Evolutionary conservation across 2,888 invertebrate species (phyloP).

Genomic region (Drosophila greeni): DNA sequence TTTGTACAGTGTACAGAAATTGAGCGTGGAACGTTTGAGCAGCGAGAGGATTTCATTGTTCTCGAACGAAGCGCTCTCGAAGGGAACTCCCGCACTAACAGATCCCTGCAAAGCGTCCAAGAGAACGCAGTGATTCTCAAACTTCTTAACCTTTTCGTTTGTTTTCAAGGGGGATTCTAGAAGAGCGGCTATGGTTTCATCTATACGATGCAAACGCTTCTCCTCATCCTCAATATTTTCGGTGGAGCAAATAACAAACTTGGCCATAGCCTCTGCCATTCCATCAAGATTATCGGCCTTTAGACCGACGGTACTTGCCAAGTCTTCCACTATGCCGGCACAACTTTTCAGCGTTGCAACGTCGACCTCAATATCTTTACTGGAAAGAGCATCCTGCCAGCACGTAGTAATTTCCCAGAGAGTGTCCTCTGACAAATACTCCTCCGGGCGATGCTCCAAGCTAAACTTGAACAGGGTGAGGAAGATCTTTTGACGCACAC

Average conservation of each 20-base stretch:
- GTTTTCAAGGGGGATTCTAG: constrained; percentile 46
- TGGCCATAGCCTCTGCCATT: constrained; percentile 71
- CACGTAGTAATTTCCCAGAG: constrained; percentile 81
- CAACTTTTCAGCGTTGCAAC: constrained; percentile 64
- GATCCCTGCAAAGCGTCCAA: constrained; percentile 64
- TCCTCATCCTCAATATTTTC: constrained; percentile 67
- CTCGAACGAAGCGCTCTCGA: constrained; percentile 47
- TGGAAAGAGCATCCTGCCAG: constrained; percentile 81
- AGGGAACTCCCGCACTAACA: constrained; percentile 48
- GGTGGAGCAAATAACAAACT: constrained; percentile 75
- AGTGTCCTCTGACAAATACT: constrained; percentile 79
- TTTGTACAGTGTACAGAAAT: constrained; percentile 69
- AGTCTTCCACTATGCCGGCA: constrained; percentile 59
- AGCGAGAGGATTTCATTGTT: constrained; percentile 45
- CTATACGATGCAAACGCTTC: constrained; percentile 60
- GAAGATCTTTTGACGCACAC: constrained; percentile 79
- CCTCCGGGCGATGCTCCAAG: constrained; percentile 75
- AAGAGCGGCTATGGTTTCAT: constrained; percentile 57
- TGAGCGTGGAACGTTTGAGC: constrained; percentile 66
- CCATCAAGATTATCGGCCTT: constrained; percentile 52
- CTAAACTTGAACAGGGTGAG: constrained; percentile 80
- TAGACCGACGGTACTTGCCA: constrained; percentile 40
- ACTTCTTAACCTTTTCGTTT: constrained; percentile 30
- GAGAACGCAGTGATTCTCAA: constrained; percentile 63
- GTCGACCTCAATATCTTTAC: constrained; percentile 73